Conservation (phyloP, 2,113 vertebrate genomes). For the Chamaea fasciata region DNA sequence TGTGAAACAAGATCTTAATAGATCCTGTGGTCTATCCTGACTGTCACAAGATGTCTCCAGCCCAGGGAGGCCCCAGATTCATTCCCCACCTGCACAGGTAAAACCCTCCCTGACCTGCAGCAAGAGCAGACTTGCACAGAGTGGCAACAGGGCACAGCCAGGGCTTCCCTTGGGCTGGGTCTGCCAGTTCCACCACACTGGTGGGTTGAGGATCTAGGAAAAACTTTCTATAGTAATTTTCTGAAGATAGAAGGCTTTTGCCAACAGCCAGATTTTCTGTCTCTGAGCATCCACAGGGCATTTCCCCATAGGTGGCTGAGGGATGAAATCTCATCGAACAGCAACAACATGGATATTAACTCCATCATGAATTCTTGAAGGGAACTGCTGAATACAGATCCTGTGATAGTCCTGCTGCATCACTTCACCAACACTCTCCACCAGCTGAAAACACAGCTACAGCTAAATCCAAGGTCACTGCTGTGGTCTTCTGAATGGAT, state of each 20-base stretch:
- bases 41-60: neutral
- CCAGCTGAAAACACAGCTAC: neutral
- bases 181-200: neutral
- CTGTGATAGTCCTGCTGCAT: neutral
- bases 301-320: neutral
- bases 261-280: neutral
- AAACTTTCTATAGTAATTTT: neutral
- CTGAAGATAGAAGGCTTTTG: neutral
- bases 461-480: neutral
- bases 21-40: neutral
- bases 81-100: neutral
- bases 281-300: neutral
- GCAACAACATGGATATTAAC: neutral
- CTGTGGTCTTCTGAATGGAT: neutral
- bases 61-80: rapidly evolving
- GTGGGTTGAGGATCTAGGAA: neutral
- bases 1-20: neutral
- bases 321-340: neutral
- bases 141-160: rapidly evolving
- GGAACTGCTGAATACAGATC: neutral
- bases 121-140: neutral
- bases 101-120: neutral
- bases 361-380: neutral
- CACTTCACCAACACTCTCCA: neutral
- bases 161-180: neutral